Evolutionary conservation across 2,113 vertebrate genomes (phyloP), one percentile per base, ranked within the genome.

Genomic region (Callocephalon fimbriatum): DNA sequence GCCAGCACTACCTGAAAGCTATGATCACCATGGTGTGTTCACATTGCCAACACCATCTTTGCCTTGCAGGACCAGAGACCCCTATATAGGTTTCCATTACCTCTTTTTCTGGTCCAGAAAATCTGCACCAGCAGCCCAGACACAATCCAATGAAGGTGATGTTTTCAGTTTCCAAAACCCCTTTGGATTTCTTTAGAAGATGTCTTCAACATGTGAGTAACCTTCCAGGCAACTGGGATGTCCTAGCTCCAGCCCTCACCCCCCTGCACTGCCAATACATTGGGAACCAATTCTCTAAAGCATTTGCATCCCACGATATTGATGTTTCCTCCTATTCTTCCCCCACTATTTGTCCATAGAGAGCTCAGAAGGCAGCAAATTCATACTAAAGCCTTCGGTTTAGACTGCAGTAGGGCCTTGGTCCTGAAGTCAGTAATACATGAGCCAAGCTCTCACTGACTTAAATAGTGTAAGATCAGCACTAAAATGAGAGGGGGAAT

Each of bases 271-370:
- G 18, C 12, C 42, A 74, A 5, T 11, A n/a, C 42, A 15, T 38
- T 75, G n/a, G 37, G 40, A 89, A 50, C 4, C 31, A 62, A 37
- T 22, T 47, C 31, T 26, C 6, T 23, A 37, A 68, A 42, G 5
- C 38, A 23, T 83, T 66, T 78, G 7, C 21, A 66, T 42, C 72
- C 59, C 22, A 14, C 12, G 12, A 12, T 37, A 35, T 27, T 83
- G 37, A 26, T 16, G 50, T 27, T 78, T 40, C n/a, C 38, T 63
- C 37, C 20, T 19, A 8, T 81, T 71, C 48, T 37, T 65, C 14
- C 44, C 9, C 29, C n/a, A 19, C 5, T 15, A 1, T 61, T 80
- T 62, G 25, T 80, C 59, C 0, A 1, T 18, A 15, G 42, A 32
- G 48, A 50, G 27, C 45, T 82, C 45, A 72, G 50, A 62, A 80